Percentiles rank a stretch among this genome's conserved stretches.
Conservation (phyloP, 1,140 invertebrate species). For the Drosophila eugracilis region DNA sequence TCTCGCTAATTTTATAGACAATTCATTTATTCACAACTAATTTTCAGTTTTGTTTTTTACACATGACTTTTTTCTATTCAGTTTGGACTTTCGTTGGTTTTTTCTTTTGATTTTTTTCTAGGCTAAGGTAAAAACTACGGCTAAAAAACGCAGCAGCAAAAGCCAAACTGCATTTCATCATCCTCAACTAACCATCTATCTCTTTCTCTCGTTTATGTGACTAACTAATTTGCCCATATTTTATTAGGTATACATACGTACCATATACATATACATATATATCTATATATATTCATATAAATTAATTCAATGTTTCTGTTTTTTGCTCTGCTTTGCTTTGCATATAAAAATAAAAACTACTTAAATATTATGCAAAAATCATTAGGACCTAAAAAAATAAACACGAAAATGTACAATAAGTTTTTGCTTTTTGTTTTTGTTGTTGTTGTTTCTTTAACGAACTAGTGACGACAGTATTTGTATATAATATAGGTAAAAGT, state of each 20-base stretch:
- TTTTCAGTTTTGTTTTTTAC: conserved; percentile 40
- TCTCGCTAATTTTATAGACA: conserved; percentile 52
- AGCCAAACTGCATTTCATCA: conserved; percentile 51
- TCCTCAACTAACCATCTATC: conserved; percentile 24
- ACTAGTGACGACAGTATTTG: conserved; percentile 64
- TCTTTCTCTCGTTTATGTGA: conserved; percentile 61
- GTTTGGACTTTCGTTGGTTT: conserved; percentile 49
- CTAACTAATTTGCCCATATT: conserved; percentile 66
- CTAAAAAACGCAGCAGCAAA: conserved; percentile 63
- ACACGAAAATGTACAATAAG: conserved; percentile 48
- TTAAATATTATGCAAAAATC: conserved; percentile 79
- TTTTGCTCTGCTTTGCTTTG: conserved; percentile 62
- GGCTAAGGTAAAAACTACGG: conserved; percentile 51
- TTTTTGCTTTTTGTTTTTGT: conserved; percentile 49
- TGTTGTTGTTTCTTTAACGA: conserved; percentile 53
- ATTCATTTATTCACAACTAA: conserved; percentile 45
- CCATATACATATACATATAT: conserved; percentile 25
- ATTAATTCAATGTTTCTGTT: conserved; percentile 68
- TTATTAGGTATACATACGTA: conserved; percentile 27
- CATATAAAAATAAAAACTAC: conserved; percentile 77
- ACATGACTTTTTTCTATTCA: conserved; percentile 60
- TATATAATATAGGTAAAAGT: conserved; percentile 46
- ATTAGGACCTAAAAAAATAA: conserved; percentile 57
- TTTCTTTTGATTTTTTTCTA: conserved; percentile 23
- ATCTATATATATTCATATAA: conserved; percentile 50